Conservation (phyloP, 1,140 invertebrate species). For the Antheraea mylitta region DNA sequence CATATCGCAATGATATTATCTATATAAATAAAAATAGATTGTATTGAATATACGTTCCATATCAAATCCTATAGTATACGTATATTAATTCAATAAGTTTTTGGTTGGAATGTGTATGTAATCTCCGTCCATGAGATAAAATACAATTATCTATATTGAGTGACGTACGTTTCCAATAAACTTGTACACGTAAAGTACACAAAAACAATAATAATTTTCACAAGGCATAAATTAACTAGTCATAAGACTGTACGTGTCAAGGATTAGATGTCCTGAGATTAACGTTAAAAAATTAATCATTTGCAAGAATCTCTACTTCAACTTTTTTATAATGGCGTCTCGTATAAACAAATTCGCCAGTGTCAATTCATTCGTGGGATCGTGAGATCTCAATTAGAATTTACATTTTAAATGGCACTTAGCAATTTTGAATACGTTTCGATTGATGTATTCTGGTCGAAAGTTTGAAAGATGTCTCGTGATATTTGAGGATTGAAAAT, state of each 20-base stretch:
- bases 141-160: constrained; percentile 23
- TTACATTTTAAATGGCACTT: too few species aligned
- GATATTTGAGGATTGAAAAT: too few species aligned
- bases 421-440: too few species aligned
- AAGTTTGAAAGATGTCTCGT: too few species aligned
- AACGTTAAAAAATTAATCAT: neutral
- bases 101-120: constrained; percentile 32
- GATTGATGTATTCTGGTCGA: too few species aligned
- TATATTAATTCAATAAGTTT: constrained; percentile 7
- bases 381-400: too few species aligned
- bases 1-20: neutral
- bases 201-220: neutral
- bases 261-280: neutral
- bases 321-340: too few species aligned
- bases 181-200: constrained; percentile 10
- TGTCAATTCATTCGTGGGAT: too few species aligned
- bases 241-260: neutral
- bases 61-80: constrained; percentile 29
- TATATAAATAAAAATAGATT: neutral
- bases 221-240: constrained; percentile 14
- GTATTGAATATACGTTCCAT: constrained; percentile 7
- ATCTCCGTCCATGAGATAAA: constrained; percentile 60
- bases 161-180: neutral
- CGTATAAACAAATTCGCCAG: too few species aligned
- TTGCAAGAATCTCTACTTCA: neutral